phyloP scores from a whole-genome alignment of 1,140 invertebrate genomes.

The Metaphire vulgaris region DNA sequence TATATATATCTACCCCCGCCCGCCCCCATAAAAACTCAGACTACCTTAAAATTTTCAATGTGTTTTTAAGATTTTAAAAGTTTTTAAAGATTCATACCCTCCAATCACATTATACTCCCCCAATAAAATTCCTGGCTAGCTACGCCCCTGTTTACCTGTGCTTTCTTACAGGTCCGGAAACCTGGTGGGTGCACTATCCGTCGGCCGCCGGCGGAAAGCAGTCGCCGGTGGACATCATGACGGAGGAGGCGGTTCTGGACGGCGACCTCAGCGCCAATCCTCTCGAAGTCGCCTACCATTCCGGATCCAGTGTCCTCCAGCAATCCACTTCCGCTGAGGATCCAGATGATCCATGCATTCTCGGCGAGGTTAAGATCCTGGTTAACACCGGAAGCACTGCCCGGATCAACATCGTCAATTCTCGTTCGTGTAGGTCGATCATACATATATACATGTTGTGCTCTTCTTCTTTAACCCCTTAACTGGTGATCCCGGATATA shows the following conservation, averaged over 20 bases:
- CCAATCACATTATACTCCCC: too few species aligned
- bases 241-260: conserved; percentile 1
- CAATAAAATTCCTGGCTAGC: too few species aligned
- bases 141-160: too few species aligned
- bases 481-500: too few species aligned
- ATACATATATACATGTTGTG: neutral
- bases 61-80: too few species aligned
- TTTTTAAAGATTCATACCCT: too few species aligned
- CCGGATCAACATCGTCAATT: conserved; percentile 7
- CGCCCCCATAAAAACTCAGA: too few species aligned
- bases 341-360: too few species aligned
- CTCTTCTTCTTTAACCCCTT: neutral
- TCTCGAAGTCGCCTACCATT: neutral
- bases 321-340: too few species aligned
- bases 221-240: conserved; percentile 4
- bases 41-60: too few species aligned
- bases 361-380: conserved; percentile 7
- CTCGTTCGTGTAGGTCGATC: conserved; percentile 13
- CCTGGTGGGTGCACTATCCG: conserved; percentile 1
- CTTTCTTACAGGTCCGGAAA: conserved; percentile 6
- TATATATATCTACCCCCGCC: too few species aligned
- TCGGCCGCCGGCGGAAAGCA: neutral
- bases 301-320: too few species aligned
- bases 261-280: neutral
- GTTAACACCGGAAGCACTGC: conserved; percentile 15